Evolutionary conservation across 2,797 vertebrate species (phyloP).

Genomic region (Hippopotamyrus pictus): DNA sequence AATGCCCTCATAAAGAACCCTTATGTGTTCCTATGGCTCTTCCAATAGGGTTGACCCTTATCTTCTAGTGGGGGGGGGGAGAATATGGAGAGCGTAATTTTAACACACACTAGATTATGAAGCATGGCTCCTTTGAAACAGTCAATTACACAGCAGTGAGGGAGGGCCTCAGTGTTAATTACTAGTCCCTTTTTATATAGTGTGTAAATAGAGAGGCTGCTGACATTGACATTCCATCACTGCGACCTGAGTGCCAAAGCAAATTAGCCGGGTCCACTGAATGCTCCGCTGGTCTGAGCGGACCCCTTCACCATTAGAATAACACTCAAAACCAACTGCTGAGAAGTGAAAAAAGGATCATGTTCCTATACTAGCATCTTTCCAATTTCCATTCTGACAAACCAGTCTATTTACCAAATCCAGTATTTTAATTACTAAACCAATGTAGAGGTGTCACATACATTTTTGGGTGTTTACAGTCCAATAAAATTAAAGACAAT

Average conservation of each 20-base stretch:
- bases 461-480: neutral
- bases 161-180: constrained; percentile 99
- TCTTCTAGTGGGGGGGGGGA: constrained; percentile 65
- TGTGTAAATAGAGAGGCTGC: constrained; percentile 97
- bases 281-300: constrained; percentile 33
- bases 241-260: constrained; percentile 75
- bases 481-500: neutral
- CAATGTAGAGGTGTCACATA: neutral
- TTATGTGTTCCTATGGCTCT: constrained; percentile 82
- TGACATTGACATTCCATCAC: constrained; percentile 99
- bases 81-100: constrained; percentile 85
- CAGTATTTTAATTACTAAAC: neutral
- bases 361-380: neutral
- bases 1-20: constrained; percentile 92
- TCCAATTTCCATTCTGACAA: constrained; percentile 4
- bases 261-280: constrained; percentile 60
- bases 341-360: neutral
- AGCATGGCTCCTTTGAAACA: constrained; percentile 86
- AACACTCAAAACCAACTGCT: constrained; percentile 32
- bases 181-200: constrained; percentile 87
- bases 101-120: constrained; percentile 88
- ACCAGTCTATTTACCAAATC: neutral
- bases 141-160: constrained; percentile 80
- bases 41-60: constrained; percentile 89
- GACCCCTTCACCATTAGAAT: constrained; percentile 46